These are phyloP conservation scores for Cottoperca gobio DNA, from an alignment of 2,797 vertebrate genomes.

Conservation along the genomic window DNA sequence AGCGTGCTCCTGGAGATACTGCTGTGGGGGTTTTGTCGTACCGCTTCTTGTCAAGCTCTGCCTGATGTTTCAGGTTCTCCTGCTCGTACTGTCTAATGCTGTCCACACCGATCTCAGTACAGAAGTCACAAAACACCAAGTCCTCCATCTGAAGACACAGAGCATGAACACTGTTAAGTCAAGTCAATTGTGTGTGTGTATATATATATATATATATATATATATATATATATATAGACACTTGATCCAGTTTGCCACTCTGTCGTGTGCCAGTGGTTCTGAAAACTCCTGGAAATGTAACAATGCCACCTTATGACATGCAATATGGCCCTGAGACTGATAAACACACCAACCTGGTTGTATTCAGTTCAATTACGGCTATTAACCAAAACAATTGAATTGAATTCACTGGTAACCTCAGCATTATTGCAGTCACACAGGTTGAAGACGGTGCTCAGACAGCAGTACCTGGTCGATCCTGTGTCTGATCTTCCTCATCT, in stretches of 20 bases:
- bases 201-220: too few relatives aligned
- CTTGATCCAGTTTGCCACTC: not conserved
- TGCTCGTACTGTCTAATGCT: constrained; percentile 94
- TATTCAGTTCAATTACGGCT: not conserved
- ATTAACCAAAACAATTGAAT: not conserved
- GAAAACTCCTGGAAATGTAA: not conserved
- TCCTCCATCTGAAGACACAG: constrained; percentile 89
- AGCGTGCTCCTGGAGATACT: not conserved
- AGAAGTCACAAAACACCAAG: constrained; percentile 91
- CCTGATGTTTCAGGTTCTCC: constrained; percentile 87
- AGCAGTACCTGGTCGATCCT: constrained; percentile 88
- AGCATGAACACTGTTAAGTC: not conserved
- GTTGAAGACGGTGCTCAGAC: not conserved
- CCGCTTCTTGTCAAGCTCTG: constrained; percentile 92
- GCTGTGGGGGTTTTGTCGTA: constrained; percentile 57
- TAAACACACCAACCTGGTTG: not conserved
- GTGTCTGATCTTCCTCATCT: constrained; percentile 82
- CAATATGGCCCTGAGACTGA: too few relatives aligned
- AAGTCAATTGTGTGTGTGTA: too few relatives aligned
- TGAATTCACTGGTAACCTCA: not conserved
- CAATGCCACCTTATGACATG: not conserved
- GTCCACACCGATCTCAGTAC: constrained; percentile 90
- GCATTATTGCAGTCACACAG: not conserved
- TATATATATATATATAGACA: too few relatives aligned
- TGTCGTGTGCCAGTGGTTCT: not conserved